phyloP scores from a whole-genome alignment of 2,888 invertebrate genomes.

The Ophonus ardosiacus region DNA sequence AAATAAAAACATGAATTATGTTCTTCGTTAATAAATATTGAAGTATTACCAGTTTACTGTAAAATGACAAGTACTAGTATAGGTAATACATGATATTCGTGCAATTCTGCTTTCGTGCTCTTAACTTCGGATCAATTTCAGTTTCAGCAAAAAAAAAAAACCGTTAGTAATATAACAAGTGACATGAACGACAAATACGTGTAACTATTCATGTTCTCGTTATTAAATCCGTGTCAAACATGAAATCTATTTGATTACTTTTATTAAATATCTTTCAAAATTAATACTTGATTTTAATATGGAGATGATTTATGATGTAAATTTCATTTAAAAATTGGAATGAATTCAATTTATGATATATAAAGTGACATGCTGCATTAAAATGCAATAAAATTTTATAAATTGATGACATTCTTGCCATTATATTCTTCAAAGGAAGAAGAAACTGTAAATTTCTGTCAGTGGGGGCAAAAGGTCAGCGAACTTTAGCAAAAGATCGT shows the following conservation, averaged over 20 bases:
- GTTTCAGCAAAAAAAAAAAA: background rate
- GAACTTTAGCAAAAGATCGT: background rate
- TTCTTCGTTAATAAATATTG: no score
- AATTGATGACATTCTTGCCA: background rate
- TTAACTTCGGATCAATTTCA: slow-evolving; percentile 2
- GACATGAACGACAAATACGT: background rate
- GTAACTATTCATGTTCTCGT: slow-evolving; percentile 15
- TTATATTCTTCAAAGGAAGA: background rate
- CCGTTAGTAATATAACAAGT: background rate
- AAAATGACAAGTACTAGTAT: background rate
- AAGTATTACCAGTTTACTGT: background rate
- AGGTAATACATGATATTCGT: background rate
- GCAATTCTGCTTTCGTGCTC: background rate
- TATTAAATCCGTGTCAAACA: slow-evolving; percentile 13
- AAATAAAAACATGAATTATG: no score
- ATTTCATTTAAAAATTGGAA: background rate
- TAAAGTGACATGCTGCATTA: background rate
- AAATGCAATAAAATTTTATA: background rate
- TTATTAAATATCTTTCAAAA: background rate
- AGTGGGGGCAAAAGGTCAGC: background rate
- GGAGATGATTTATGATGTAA: background rate
- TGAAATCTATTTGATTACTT: slow-evolving; percentile 1
- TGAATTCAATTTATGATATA: background rate
- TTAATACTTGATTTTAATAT: background rate
- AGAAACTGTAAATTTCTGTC: background rate